These are phyloP conservation scores for Echinarachnius parma DNA, from an alignment of 53 echinoderm and acorn worm genomes.

Conservation along the genomic window DNA sequence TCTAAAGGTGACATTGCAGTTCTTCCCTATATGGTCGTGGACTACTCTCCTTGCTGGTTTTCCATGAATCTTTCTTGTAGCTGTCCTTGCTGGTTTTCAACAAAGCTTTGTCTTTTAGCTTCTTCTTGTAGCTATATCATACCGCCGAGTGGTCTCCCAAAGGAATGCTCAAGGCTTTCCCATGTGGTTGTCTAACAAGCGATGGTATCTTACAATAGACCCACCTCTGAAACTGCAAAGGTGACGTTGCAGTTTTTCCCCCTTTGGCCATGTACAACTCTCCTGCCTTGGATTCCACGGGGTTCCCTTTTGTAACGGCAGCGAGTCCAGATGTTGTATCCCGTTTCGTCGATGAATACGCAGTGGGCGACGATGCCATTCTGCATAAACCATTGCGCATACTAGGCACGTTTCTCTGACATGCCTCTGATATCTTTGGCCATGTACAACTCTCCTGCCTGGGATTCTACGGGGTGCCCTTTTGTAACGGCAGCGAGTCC, in stretches of 20 bases:
- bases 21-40: no score
- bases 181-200: neutral
- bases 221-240: constrained; percentile 51
- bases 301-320: neutral
- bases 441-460: constrained; percentile 20
- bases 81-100: no score
- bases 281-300: neutral
- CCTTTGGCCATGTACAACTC: constrained; percentile 40
- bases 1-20: no score
- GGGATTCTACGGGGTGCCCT: neutral
- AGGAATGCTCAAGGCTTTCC: constrained; percentile 9
- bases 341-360: neutral
- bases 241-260: constrained; percentile 51
- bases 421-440: constrained; percentile 40
- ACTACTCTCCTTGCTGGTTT: no score
- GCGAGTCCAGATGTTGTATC: constrained; percentile 11
- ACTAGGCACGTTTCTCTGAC: constrained; percentile 7
- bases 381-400: constrained; percentile 32
- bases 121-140: no score
- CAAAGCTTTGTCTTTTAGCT: no score
- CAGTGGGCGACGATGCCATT: constrained; percentile 25
- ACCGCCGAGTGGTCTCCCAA: neutral
- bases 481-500: neutral
- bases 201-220: constrained; percentile 34
- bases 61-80: no score